A percentile compares a stretch with the other conserved stretches of the same genome.
Evolutionary conservation across 2,113 vertebrate species (phyloP).

Genomic region (Semnopithecus entellus): DNA sequence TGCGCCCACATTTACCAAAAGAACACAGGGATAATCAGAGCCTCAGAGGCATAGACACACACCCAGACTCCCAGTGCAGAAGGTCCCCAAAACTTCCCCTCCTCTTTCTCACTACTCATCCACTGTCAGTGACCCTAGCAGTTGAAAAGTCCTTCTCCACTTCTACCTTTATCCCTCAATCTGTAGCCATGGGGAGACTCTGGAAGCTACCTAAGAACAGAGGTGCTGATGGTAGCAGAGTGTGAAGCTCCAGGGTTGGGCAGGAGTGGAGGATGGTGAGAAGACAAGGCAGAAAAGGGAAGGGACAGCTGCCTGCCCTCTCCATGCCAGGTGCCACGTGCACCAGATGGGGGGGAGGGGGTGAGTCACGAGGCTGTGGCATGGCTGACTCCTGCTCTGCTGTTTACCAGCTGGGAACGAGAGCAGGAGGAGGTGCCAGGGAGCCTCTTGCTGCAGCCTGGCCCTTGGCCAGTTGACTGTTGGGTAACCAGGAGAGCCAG

Average conservation of each 20-base stretch:
- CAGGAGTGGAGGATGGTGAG: neutral
- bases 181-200: neutral
- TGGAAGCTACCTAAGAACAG: neutral
- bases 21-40: neutral
- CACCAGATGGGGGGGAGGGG: slow-evolving; percentile 25
- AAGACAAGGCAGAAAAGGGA: neutral
- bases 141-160: neutral
- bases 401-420: slow-evolving; percentile 77
- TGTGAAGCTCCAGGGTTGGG: neutral
- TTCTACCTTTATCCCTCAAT: neutral
- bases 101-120: neutral
- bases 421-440: slow-evolving; percentile 66
- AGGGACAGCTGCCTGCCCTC: neutral
- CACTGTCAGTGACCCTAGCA: neutral
- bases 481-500: slow-evolving; percentile 73
- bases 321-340: slow-evolving; percentile 72
- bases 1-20: neutral
- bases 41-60: neutral
- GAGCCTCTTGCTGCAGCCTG: slow-evolving; percentile 66
- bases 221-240: neutral
- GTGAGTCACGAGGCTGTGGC: slow-evolving; percentile 68
- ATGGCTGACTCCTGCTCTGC: slow-evolving; percentile 56
- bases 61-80: neutral
- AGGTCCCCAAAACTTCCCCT: neutral
- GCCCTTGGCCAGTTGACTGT: slow-evolving; percentile 69